A percentile compares a stretch with the other conserved stretches of the same genome.
Evolutionary conservation across 2,113 vertebrate species (phyloP).

Genomic region (Uropsilus gracilis): DNA sequence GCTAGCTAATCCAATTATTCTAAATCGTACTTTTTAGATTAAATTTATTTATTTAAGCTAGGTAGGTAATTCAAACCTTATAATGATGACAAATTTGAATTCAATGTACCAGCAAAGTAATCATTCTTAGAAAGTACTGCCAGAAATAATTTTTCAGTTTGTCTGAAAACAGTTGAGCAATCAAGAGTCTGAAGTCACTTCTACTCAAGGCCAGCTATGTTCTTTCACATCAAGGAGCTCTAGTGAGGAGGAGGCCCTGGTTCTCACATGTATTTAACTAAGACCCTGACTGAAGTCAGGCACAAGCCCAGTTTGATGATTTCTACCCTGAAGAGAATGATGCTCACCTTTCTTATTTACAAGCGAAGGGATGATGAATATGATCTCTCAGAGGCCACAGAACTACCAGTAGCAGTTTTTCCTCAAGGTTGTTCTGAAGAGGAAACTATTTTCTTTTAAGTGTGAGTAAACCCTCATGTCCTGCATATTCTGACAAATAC

Average conservation of each 20-base stretch:
- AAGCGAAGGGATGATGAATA: background rate
- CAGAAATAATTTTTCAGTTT: slow-evolving; percentile 35
- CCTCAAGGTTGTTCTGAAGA: slow-evolving; percentile 16
- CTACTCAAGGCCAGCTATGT: background rate
- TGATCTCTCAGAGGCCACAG: slow-evolving; percentile 28
- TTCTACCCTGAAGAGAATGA: background rate
- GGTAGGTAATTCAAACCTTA: slow-evolving; percentile 45
- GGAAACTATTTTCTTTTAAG: slow-evolving; percentile 45
- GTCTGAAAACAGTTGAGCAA: background rate
- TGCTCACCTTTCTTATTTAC: slow-evolving; percentile 19
- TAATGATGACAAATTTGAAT: slow-evolving; percentile 38
- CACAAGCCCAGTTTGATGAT: background rate
- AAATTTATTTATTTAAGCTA: slow-evolving; percentile 49
- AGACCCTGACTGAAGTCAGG: background rate
- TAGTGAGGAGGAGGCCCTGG: background rate
- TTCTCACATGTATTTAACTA: background rate
- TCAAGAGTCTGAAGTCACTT: background rate
- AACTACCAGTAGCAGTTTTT: slow-evolving; percentile 15
- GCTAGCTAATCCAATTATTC: slow-evolving; percentile 56
- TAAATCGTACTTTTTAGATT: slow-evolving; percentile 47
- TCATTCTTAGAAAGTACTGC: background rate
- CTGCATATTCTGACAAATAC: slow-evolving; percentile 54
- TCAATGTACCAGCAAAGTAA: slow-evolving; percentile 7
- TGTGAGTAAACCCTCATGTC: slow-evolving; percentile 35
- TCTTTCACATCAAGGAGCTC: slow-evolving; percentile 13